phyloP scores from a whole-genome alignment of 2,888 invertebrate species.

The Drosophila colorata region DNA sequence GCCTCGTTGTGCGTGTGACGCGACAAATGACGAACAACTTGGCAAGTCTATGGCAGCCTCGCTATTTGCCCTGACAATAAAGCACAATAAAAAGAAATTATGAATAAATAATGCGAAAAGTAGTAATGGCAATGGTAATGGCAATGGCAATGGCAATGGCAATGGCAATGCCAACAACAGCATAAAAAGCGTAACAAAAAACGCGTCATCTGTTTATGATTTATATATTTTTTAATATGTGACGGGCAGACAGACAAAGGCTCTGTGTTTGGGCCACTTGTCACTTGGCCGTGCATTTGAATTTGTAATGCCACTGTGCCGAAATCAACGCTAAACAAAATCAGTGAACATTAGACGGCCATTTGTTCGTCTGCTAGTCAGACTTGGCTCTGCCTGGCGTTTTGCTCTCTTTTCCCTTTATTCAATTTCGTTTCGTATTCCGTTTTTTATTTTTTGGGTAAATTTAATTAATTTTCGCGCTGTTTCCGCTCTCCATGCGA shows the following conservation, averaged over 20 bases:
- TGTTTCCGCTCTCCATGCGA: constrained; percentile 59
- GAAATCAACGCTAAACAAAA: constrained; percentile 65
- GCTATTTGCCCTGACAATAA: constrained; percentile 62
- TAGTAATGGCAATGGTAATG: constrained; percentile 37
- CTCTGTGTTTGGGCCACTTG: constrained; percentile 4
- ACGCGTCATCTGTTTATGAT: constrained; percentile 77
- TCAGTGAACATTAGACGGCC: constrained; percentile 64
- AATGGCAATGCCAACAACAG: constrained; percentile 9
- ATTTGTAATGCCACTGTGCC: constrained; percentile 47
- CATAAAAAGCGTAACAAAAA: constrained; percentile 43
- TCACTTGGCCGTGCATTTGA: constrained; percentile 9
- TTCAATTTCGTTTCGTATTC: background rate
- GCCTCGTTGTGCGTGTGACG: constrained; percentile 75
- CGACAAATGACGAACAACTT: constrained; percentile 61
- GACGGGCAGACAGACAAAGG: constrained; percentile 30
- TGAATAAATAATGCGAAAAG: constrained; percentile 77
- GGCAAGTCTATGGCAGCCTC: constrained; percentile 30
- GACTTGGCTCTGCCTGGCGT: constrained; percentile 18
- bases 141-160: constrained; percentile 21
- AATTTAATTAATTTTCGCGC: constrained; percentile 78
- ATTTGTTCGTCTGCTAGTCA: constrained; percentile 57
- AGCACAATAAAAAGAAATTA: constrained; percentile 79
- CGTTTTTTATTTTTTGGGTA: constrained; percentile 32
- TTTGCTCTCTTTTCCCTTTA: background rate
- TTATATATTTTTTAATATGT: constrained; percentile 73